Percentiles rank a stretch among this genome's conserved stretches.
Conservation (phyloP, 2,797 vertebrate genomes). For the Vultur gryphus region DNA sequence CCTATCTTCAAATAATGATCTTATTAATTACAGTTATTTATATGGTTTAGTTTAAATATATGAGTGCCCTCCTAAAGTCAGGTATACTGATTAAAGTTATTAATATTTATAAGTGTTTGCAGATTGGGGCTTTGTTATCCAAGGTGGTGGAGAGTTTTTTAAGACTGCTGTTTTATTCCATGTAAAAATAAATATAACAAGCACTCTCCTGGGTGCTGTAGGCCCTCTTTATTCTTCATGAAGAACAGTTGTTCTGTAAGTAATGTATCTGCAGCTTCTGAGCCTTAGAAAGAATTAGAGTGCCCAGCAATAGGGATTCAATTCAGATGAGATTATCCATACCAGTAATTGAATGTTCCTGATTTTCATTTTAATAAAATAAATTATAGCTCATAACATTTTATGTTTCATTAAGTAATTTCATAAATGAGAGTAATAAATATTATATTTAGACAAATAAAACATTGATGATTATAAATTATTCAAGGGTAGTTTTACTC, state of each 20-base stretch:
- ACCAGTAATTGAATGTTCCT: not conserved
- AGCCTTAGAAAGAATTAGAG: not conserved
- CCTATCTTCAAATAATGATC: not conserved
- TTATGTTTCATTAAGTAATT: conserved; percentile 25
- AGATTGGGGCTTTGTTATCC: not conserved
- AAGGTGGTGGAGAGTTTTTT: not conserved
- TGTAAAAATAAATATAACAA: not conserved
- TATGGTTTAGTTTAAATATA: not conserved
- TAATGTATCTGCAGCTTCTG: not conserved
- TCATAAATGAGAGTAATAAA: conserved; percentile 3
- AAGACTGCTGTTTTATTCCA: not conserved
- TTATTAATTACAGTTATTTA: not conserved
- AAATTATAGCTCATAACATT: not conserved
- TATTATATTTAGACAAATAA: conserved; percentile 19
- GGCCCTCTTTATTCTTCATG: not conserved
- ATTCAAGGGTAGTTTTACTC: conserved; percentile 4
- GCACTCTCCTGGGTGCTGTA: not conserved
- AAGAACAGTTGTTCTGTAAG: not conserved
- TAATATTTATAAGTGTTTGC: not conserved
- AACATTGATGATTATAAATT: conserved; percentile 35
- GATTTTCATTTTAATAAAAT: conserved; percentile 28
- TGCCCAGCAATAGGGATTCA: not conserved
- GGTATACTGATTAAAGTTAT: not conserved
- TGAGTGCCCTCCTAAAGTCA: not conserved
- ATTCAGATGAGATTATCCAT: not conserved